Evolutionary conservation across 2,888 invertebrate genomes (phyloP).

Genomic region (Galerucella pusilla): DNA sequence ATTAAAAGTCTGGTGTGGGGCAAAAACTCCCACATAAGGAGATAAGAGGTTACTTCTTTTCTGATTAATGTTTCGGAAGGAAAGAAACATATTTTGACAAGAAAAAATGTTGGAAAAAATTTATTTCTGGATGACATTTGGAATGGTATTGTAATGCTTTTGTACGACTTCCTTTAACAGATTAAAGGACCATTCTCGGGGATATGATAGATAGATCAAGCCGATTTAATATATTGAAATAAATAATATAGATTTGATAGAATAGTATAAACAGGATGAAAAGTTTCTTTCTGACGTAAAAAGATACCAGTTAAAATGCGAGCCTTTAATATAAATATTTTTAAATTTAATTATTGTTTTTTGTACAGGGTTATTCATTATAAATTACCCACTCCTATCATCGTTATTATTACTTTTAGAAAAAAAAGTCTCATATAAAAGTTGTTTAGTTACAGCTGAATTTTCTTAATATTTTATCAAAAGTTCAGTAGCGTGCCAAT

Average conservation of each 20-base stretch:
- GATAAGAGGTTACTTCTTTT: slow-evolving; percentile 43
- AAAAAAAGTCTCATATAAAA: too few relatives aligned
- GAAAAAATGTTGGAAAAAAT: slow-evolving; percentile 21
- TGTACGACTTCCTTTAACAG: slow-evolving; percentile 23
- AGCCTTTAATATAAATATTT: too few relatives aligned
- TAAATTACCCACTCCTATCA: too few relatives aligned
- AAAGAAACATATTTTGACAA: slow-evolving; percentile 35
- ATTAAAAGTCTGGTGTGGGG: slow-evolving; percentile 37
- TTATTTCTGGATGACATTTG: slow-evolving; percentile 18
- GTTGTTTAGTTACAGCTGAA: too few relatives aligned
- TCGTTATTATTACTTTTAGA: too few relatives aligned
- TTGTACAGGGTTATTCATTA: too few relatives aligned
- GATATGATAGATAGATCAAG: not conserved
- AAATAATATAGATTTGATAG: not conserved
- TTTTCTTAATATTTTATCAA: too few relatives aligned
- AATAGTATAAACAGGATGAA: not conserved
- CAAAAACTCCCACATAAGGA: slow-evolving; percentile 36
- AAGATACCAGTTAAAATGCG: too few relatives aligned
- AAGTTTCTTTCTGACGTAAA: too few relatives aligned
- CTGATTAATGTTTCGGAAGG: slow-evolving; percentile 41
- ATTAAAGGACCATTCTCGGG: slow-evolving; percentile 6
- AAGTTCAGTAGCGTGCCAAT: too few relatives aligned
- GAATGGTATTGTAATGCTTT: slow-evolving; percentile 13
- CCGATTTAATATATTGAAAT: not conserved
- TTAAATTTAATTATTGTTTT: too few relatives aligned